These are phyloP conservation scores for Gisinianus flammeolus DNA, from an alignment of 2,888 invertebrate genomes.

Conservation along the genomic window DNA sequence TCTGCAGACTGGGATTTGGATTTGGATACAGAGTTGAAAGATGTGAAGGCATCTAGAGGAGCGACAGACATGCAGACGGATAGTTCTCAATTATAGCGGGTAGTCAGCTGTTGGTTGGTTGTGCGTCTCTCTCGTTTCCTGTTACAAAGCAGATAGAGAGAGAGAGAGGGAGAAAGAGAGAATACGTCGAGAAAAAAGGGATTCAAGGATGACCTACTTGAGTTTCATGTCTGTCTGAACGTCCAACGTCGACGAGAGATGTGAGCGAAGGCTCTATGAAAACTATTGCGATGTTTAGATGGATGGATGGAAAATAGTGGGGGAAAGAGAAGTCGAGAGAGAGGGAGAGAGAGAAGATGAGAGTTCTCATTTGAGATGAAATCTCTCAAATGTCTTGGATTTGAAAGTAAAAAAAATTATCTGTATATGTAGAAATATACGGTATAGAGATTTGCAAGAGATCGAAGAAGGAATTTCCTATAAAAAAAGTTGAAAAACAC, in stretches of 20 bases:
- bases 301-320: constrained; percentile 4
- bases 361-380: constrained; percentile 11
- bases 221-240: not conserved
- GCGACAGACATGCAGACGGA: not conserved
- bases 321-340: not conserved
- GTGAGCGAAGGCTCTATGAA: not conserved
- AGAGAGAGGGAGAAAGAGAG: not conserved
- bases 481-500: constrained; percentile 5
- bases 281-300: not conserved
- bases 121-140: not conserved
- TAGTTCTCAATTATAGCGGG: constrained; percentile 10
- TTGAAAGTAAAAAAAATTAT: constrained; percentile 13
- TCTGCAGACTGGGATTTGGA: no score
- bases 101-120: not conserved
- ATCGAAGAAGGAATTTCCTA: no score
- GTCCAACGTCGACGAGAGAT: not conserved
- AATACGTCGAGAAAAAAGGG: not conserved
- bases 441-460: no score
- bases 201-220: not conserved
- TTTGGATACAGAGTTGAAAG: constrained; percentile 4
- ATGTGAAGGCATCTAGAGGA: not conserved
- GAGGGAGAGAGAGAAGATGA: not conserved
- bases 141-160: not conserved
- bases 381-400: constrained; percentile 26
- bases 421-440: not conserved